Evolutionary conservation across 2,113 vertebrate genomes (phyloP).

Genomic region (Hystrix brachyura): DNA sequence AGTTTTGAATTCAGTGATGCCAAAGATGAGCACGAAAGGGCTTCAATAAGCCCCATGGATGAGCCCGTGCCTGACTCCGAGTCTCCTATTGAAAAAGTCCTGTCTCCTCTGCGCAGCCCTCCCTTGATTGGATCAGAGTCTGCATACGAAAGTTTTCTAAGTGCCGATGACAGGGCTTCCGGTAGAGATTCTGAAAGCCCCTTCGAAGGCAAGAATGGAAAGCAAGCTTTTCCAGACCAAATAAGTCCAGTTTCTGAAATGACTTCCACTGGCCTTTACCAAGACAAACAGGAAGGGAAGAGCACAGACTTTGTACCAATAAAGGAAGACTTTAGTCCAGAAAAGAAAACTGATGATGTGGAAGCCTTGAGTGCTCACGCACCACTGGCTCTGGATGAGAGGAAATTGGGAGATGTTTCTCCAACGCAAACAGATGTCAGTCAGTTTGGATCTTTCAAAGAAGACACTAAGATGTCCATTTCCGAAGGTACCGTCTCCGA

Average conservation of each 20-base stretch:
- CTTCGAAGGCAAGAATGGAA: conserved; percentile 83
- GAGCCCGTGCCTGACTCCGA: conserved; percentile 91
- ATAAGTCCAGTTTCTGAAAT: conserved; percentile 87
- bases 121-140: conserved; percentile 89
- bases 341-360: conserved; percentile 84
- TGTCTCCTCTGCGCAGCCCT: conserved; percentile 90
- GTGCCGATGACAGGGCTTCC: conserved; percentile 83
- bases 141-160: conserved; percentile 88
- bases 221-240: conserved; percentile 85
- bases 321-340: conserved; percentile 85
- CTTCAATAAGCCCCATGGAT: conserved; percentile 93
- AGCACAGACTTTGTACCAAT: conserved; percentile 85
- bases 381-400: conserved; percentile 86
- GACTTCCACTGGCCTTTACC: conserved; percentile 84
- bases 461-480: conserved; percentile 99
- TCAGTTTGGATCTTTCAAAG: conserved; percentile 93
- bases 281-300: conserved; percentile 88
- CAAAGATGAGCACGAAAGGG: conserved; percentile 91
- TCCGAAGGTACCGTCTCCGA: conserved; percentile 98
- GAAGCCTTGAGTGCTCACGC: conserved; percentile 85
- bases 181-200: conserved; percentile 80
- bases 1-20: conserved; percentile 94
- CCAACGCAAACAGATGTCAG: conserved; percentile 90
- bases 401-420: conserved; percentile 89
- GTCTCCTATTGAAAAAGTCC: conserved; percentile 90